These are phyloP conservation scores for Melanargia galathea DNA, from an alignment of 2,888 invertebrate genomes.

Conservation along the genomic window DNA sequence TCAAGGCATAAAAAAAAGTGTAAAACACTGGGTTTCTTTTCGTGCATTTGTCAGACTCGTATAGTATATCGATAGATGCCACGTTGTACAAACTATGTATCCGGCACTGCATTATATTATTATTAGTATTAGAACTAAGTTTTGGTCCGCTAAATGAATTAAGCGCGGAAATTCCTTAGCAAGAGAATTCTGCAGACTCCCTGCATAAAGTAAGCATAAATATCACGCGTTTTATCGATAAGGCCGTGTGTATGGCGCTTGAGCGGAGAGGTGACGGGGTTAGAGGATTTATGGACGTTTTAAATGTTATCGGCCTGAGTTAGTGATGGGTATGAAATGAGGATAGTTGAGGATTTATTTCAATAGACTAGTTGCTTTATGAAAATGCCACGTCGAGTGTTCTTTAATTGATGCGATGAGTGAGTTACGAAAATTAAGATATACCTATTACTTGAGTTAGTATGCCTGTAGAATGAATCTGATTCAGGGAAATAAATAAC, in stretches of 20 bases:
- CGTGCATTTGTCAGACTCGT: no score
- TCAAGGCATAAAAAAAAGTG: no score
- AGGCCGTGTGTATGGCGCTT: slow-evolving; percentile 45
- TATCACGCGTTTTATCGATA: slow-evolving; percentile 59
- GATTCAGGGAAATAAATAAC: not conserved
- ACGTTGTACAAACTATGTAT: not conserved
- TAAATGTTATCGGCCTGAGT: slow-evolving; percentile 37
- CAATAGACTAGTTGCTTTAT: slow-evolving; percentile 4
- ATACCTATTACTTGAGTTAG: no score
- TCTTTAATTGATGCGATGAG: not conserved
- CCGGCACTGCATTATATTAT: not conserved
- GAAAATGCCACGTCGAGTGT: slow-evolving; percentile 1
- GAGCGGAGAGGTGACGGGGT: slow-evolving; percentile 40
- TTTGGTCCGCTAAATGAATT: slow-evolving; percentile 68
- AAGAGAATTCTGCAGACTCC: slow-evolving; percentile 56
- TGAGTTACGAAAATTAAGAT: no score
- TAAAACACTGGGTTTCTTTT: no score
- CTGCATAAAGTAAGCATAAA: slow-evolving; percentile 71
- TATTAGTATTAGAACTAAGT: slow-evolving; percentile 45
- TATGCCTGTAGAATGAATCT: no score
- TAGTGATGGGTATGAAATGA: slow-evolving; percentile 25
- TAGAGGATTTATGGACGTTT: slow-evolving; percentile 35
- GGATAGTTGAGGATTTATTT: slow-evolving; percentile 22
- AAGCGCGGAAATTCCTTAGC: slow-evolving; percentile 56
- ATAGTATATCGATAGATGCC: no score